Conservation (phyloP, 2,888 invertebrate genomes). For the Halictus quadricinctus region DNA sequence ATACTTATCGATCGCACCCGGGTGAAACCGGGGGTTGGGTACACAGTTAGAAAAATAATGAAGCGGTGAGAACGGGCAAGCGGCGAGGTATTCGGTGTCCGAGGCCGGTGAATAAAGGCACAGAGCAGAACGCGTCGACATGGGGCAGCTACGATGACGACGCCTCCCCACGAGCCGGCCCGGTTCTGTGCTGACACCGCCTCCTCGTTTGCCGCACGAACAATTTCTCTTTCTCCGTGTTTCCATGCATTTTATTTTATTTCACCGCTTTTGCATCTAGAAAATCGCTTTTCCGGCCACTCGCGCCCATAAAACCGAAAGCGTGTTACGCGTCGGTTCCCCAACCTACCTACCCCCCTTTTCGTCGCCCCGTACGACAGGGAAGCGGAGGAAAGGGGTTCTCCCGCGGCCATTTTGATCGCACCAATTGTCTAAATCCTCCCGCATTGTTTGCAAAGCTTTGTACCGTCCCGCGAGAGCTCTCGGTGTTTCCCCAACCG, state of each 20-base stretch:
- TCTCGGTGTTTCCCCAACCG: conserved; percentile 13
- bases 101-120: conserved; percentile 15
- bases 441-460: conserved; percentile 71
- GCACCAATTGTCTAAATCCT: conserved; percentile 72
- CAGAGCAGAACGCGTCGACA: conserved; percentile 17
- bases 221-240: conserved; percentile 67
- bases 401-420: conserved; percentile 70
- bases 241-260: conserved; percentile 49
- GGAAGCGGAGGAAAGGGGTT: conserved; percentile 8
- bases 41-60: not conserved
- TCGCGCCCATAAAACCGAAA: conserved; percentile 71
- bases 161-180: not conserved
- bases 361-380: not conserved
- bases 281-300: conserved; percentile 69
- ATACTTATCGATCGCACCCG: not conserved
- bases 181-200: not conserved
- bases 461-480: conserved; percentile 65
- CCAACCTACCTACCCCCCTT: conserved; percentile 1
- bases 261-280: conserved; percentile 35
- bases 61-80: not conserved
- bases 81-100: conserved; percentile 21
- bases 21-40: not conserved
- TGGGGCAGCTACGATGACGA: conserved; percentile 21
- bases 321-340: conserved; percentile 60
- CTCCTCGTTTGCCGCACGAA: conserved; percentile 48